Base-by-base conservation (phyloP, 2,113 vertebrate species). In the Oryzias celebensis region DNA sequence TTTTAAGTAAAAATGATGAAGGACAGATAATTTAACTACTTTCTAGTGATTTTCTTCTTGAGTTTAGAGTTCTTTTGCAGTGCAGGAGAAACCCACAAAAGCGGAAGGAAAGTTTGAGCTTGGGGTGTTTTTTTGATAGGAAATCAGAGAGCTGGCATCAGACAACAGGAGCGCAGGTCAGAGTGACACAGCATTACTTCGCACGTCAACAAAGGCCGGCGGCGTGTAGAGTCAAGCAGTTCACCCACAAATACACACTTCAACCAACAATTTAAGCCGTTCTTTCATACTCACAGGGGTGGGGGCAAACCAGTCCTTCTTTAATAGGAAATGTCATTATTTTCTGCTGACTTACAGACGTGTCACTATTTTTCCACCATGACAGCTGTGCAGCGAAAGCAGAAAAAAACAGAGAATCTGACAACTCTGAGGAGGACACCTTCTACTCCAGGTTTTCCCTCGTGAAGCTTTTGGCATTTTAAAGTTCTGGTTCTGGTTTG, bases 171-270 rank as follows among this genome's bases (percentile, higher is more conserved):
- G 68, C 59, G 60, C 73, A 75, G 63, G 73, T 77, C 60, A 59
- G 51, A 73, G 67, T 48, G 36, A 78, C 81, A 41, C 69, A 73
- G 61, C 81, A 70, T 73, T 75, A 68, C 66, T 86, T 85, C 77
- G 70, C 84, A 87, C 77, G 61, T 80, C 73, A 85, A 83, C 79
- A 84, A 82, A 71, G 65, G 68, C 84, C 73, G 80, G 78, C 52
- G 14, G 65, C 55, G 78, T 83, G 81, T 75, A 58, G 75, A 78
- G 56, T 80, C 83, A 67, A 48, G 77, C 48, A 44, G 85, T 71
- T 82, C 51, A 59, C 57, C 73, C 79, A 80, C 52, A n/a, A 43
- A 60, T 58, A 66, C 65, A 68, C 72, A 75, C 63, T 22, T 4
- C 0, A 7, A 22, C 47, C 36, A 62, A 70, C 43, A 60, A 65